Base-by-base conservation (phyloP, 2,797 vertebrate genomes). In the Helostoma temminkii region DNA sequence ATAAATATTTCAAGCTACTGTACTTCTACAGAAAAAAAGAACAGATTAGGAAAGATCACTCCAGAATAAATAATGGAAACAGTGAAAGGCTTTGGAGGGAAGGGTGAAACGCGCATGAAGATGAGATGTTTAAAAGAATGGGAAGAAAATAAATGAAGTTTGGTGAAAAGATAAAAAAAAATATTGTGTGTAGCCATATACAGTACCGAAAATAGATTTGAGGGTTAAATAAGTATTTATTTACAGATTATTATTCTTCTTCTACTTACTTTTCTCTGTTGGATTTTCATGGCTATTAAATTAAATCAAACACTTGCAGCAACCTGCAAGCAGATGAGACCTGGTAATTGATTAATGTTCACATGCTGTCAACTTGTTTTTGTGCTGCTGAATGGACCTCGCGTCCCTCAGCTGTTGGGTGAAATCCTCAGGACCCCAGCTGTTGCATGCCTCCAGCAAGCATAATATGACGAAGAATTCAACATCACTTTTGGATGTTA, bases 1-100 rank as follows among this genome's bases (percentile, higher is more conserved):
- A 84, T 91, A 74, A 90, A 92, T 91, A 91, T 87, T 90, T 90
- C 45, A 91, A 70, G 18, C 46, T 53, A 83, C 59, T 82, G 78
- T 76, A 76, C 69, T 83, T 74, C 36, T 60, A 54, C 68, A 63
- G 71, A 67, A 76, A 67, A 63, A 66, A 63, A 25, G 65, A 43
- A 65, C 57, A 66, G 36, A 71, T 54, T 85, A 84, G 86, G 68
- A 89, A 81, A 75, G 41, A 63, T 81, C 41, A 43, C 57, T 71
- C 21, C 2, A 11, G 60, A 65, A 67, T 80, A 69, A 62, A 75
- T 45, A 22, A 45, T 63, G 71, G 21, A 74, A 74, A 34, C 39
- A 63, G 41, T 52, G 53, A 47, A 73, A 65, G 37, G 46, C 58
- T 77, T 80, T 54, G 53, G 60, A 56, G 42, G 63, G 62, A 63